Base-by-base conservation (phyloP, 2,888 invertebrate genomes). In the Napeogenes inachia region DNA sequence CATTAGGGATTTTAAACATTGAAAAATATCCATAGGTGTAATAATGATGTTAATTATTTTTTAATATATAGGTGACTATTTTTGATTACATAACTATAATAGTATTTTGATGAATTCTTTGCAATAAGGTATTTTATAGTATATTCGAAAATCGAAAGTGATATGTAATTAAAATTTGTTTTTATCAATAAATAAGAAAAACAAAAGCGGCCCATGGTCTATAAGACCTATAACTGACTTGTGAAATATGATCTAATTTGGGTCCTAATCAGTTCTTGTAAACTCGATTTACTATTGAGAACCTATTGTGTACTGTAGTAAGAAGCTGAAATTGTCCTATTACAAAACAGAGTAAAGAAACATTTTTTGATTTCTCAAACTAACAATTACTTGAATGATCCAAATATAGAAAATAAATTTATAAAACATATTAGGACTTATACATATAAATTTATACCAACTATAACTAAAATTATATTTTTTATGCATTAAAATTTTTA, bases 201-300 rank as follows among this genome's bases (percentile, higher is more conserved):
- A 60, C 47, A 63, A 60, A 53, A 60, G 56, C 13, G 60, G 53
- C 13, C 58, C 62, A 63, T 63, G 54, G 56, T 59, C 59, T 72
- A 76, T 78, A 74, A 73, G 74, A 78, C 77, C 76, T 74, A 75
- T 78, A 85, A 80, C 77, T 78, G 80, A 74, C 77, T 78, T 70
- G 76, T 79, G 81, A 86, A 86, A 87, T 85, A 84, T 85, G 79
- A 86, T 86, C 82, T 85, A 84, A 87, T 87, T 86, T 83, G 75
- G 78, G 77, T 80, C 76, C 74, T 85, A 84, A 83, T 84, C 81
- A 81, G 80, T 85, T 85, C 78, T 82, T 84, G 80, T 84, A 82
- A 86, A 86, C 84, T 82, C 81, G 83, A 86, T 85, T 85, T 85
- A 83, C 79, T 80, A 79, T 79, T 66, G 74, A 75, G 72, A 74